A percentile compares a stretch with the other conserved stretches of the same genome.
Conservation (phyloP, 2,113 vertebrate genomes). For the Phylloscopus trochilus region DNA sequence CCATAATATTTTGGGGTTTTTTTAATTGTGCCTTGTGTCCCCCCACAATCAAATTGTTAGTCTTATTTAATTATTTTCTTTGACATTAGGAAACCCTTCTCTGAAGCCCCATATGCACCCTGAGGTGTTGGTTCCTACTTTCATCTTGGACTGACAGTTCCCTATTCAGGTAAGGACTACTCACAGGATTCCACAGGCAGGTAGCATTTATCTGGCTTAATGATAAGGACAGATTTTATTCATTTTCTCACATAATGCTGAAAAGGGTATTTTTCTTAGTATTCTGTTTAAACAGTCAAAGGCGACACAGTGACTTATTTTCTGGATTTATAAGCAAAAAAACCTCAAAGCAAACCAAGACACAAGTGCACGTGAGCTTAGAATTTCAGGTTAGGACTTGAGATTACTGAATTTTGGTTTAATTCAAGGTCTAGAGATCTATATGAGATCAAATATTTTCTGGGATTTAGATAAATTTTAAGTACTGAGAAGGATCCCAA, state of each 20-base stretch:
- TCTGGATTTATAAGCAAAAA: neutral
- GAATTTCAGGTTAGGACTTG: neutral
- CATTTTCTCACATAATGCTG: neutral
- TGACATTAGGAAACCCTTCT: neutral
- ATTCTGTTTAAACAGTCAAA: neutral
- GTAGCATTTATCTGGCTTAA: neutral
- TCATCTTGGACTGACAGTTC: too few species aligned
- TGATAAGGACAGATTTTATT: neutral
- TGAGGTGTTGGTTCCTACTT: neutral
- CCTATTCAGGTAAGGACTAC: neutral
- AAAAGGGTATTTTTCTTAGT: neutral
- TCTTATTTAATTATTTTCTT: neutral
- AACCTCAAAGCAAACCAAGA: neutral
- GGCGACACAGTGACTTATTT: neutral
- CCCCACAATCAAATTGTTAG: neutral
- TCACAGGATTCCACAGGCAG: neutral
- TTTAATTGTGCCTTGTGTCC: neutral
- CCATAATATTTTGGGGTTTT: fast-evolving
- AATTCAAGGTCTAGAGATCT: neutral
- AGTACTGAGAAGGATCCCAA: neutral
- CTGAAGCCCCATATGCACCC: neutral
- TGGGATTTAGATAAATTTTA: neutral
- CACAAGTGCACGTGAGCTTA: fast-evolving
- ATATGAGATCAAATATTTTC: neutral
- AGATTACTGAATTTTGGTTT: neutral